A percentile compares a stretch with the other conserved stretches of the same genome.
Evolutionary conservation across 2,888 invertebrate genomes (phyloP).

Genomic region (Coleophora deauratella): DNA sequence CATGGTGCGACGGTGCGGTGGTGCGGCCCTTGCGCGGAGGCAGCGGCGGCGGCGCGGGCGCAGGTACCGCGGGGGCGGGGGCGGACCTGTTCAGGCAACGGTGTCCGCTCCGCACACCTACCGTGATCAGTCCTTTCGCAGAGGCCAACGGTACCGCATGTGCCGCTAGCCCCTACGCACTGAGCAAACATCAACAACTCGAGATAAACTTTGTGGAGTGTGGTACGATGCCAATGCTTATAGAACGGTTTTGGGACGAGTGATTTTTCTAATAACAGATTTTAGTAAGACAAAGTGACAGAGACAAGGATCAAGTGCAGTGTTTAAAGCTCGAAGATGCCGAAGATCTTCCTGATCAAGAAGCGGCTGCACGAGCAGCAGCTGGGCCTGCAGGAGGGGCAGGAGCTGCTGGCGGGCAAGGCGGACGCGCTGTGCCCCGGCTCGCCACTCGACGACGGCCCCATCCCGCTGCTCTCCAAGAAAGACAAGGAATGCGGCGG

Average conservation of each 20-base stretch:
- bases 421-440: slow-evolving; percentile 76
- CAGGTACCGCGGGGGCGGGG: slow-evolving; percentile 50
- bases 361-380: slow-evolving; percentile 94
- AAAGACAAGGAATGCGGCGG: slow-evolving; percentile 59
- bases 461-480: slow-evolving; percentile 76
- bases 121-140: slow-evolving; percentile 66
- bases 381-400: slow-evolving; percentile 85
- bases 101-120: slow-evolving; percentile 65
- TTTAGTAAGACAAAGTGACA: slow-evolving; percentile 59
- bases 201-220: slow-evolving; percentile 66
- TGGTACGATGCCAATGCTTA: slow-evolving; percentile 64
- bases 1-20: slow-evolving; percentile 22
- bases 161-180: slow-evolving; percentile 62
- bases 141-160: slow-evolving; percentile 71
- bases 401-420: slow-evolving; percentile 81
- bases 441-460: slow-evolving; percentile 72
- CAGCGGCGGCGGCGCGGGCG: slow-evolving; percentile 34
- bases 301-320: slow-evolving; percentile 63
- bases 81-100: slow-evolving; percentile 70
- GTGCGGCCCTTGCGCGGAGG: slow-evolving; percentile 24
- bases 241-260: slow-evolving; percentile 29
- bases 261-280: slow-evolving; percentile 47
- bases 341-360: slow-evolving; percentile 94
- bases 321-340: slow-evolving; percentile 77
- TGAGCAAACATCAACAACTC: slow-evolving; percentile 60